Evolutionary conservation across 2,888 invertebrate genomes (phyloP).

Genomic region (Theretra japonica): DNA sequence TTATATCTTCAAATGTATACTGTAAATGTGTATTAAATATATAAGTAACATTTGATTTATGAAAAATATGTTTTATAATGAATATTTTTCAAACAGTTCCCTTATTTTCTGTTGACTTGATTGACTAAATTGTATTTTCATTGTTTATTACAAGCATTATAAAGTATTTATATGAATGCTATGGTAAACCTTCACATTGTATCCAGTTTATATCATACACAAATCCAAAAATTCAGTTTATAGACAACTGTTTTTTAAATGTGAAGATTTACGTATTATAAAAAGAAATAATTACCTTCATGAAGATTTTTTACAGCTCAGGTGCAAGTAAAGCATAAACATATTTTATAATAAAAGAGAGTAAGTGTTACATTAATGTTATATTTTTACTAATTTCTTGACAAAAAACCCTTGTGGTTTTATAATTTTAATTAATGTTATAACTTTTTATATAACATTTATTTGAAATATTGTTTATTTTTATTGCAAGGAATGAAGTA

Average conservation of each 20-base stretch:
- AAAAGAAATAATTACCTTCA: neutral
- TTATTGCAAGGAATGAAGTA: neutral
- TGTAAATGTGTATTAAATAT: no score
- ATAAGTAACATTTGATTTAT: no score
- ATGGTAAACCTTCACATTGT: neutral
- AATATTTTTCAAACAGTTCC: no score
- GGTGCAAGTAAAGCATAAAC: neutral
- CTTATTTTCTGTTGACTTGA: no score
- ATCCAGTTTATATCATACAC: neutral
- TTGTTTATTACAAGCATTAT: no score
- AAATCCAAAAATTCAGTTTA: no score
- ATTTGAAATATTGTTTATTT: conserved; percentile 3
- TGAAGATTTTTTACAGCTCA: conserved; percentile 18
- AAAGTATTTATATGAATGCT: neutral
- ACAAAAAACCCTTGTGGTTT: neutral
- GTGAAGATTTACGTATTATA: neutral
- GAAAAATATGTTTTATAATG: no score
- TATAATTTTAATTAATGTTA: neutral
- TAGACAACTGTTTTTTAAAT: neutral
- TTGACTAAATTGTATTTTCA: no score
- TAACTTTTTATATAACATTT: neutral
- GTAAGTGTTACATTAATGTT: conserved; percentile 13
- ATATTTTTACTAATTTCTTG: neutral
- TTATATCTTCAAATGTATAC: no score
- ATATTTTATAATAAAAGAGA: neutral